phyloP scores from a whole-genome alignment of 2,113 vertebrate genomes.

The Nibea albiflora region DNA sequence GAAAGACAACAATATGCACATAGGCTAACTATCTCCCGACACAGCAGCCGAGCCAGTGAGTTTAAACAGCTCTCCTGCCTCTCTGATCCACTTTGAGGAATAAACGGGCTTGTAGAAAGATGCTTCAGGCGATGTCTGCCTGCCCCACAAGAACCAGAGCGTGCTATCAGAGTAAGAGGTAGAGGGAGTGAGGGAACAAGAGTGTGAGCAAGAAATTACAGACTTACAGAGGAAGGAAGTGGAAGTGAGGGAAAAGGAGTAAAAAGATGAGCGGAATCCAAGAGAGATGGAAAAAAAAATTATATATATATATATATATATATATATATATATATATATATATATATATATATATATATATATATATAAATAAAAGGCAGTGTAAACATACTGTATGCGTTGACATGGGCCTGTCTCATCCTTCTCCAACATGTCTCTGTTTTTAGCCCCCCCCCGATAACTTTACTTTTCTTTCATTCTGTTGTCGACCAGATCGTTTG shows the following conservation, averaged over 20 bases:
- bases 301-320: too few species aligned
- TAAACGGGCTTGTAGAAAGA: slow-evolving; percentile 71
- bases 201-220: slow-evolving; percentile 53
- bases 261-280: slow-evolving; percentile 23
- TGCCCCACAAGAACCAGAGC: slow-evolving; percentile 75
- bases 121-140: slow-evolving; percentile 76
- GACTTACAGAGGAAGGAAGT: slow-evolving; percentile 43
- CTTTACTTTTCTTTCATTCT: slow-evolving; percentile 69
- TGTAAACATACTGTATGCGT: slow-evolving; percentile 42
- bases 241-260: slow-evolving; percentile 24
- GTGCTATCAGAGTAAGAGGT: slow-evolving; percentile 60
- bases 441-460: slow-evolving; percentile 35
- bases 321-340: too few species aligned
- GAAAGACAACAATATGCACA: slow-evolving; percentile 50
- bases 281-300: not conserved
- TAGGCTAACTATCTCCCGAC: slow-evolving; percentile 52
- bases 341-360: too few species aligned
- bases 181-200: slow-evolving; percentile 58
- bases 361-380: not conserved
- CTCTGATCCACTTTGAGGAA: slow-evolving; percentile 81
- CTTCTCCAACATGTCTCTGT: slow-evolving; percentile 35
- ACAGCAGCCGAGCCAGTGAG: slow-evolving; percentile 46
- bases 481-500: slow-evolving; percentile 76
- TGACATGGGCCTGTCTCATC: slow-evolving; percentile 59
- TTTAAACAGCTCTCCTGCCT: slow-evolving; percentile 68